Evolutionary conservation across 1,140 invertebrate species (phyloP), one percentile per base, ranked within the genome.

Genomic region (Doryteuthis pealeii): DNA sequence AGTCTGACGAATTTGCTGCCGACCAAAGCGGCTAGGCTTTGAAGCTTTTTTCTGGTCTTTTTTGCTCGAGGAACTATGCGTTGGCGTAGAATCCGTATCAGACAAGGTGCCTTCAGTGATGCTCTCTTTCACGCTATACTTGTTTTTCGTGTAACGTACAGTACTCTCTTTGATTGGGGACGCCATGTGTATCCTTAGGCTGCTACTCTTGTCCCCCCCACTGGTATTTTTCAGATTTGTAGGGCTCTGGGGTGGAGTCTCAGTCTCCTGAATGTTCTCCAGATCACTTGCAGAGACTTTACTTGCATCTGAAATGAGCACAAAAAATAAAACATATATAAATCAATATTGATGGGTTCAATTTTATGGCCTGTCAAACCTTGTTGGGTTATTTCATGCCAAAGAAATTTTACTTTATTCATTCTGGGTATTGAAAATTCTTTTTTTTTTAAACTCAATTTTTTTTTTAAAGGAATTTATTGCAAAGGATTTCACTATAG

Each of bases 11-110:
- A 40, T 87, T 87, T 30, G 88, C 87, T 15, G 71, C 66, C 4
- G 78, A 45, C 26, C 67, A 54, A 12, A 73, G 71, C 71, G 30
- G 71, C 92, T 93, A 82, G 92, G 90, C 77, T 91, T 91, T 35
- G 74, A 32, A 4, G 80, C 54, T 32, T 75, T 78, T 31, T 75
- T 76, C 40, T 69, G 70, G 12, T 75, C 77, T 32, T 80, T 77
- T 72, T 79, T 81, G 35, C 72, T 77, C 2, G 30, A 66, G 22
- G 28, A 68, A 15, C 76, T 74, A 14, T 73, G 76, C 91, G 84
- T 76, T 88, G 82, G 71, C 72, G 79, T 74, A 73, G 79, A 71
- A 77, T 85, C 81, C 22, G 71, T 74, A 68, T 83, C 78, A 30
- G 78, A 78, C 68, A 73, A 43, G 22, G 76, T 72, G 15, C 77